Evolutionary conservation across 1,140 invertebrate genomes (phyloP).

Genomic region (Phenacoccus solenopsis): DNA sequence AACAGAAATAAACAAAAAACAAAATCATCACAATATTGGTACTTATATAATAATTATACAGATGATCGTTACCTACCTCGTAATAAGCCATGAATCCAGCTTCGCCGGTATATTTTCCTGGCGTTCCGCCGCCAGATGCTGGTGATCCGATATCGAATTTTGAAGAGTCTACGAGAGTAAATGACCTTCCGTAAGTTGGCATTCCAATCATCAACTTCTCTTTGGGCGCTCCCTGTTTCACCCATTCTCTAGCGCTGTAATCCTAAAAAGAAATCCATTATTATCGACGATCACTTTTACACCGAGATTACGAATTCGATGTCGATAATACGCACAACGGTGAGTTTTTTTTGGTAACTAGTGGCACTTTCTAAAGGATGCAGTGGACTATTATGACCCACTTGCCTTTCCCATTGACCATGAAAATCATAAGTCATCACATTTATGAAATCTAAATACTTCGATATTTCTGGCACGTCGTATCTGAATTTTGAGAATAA

Average conservation of each 20-base stretch:
- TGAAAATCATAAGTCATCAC: slow-evolving; percentile 94
- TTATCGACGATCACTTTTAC: slow-evolving; percentile 13
- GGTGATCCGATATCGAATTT: slow-evolving; percentile 88
- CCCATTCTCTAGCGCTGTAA: slow-evolving; percentile 82
- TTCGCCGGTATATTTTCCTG: slow-evolving; percentile 75
- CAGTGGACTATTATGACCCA: slow-evolving; percentile 83
- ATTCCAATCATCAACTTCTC: slow-evolving; percentile 92
- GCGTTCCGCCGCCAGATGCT: slow-evolving; percentile 67
- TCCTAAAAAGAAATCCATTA: slow-evolving; percentile 49
- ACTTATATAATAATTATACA: not conserved
- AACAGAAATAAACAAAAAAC: not conserved
- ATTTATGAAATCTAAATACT: slow-evolving; percentile 87
- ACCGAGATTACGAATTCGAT: not conserved
- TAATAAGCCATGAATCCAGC: slow-evolving; percentile 88
- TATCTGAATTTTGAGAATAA: slow-evolving; percentile 40
- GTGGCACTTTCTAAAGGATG: slow-evolving; percentile 78
- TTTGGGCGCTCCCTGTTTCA: slow-evolving; percentile 83
- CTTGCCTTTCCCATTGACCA: slow-evolving; percentile 81
- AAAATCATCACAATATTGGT: not conserved
- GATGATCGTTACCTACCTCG: slow-evolving; percentile 43
- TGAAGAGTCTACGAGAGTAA: slow-evolving; percentile 75
- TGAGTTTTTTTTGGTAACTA: slow-evolving; percentile 79
- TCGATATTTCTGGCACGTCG: slow-evolving; percentile 84
- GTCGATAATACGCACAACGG: slow-evolving; percentile 49
- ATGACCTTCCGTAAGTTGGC: slow-evolving; percentile 88